Conservation (phyloP, 1,140 invertebrate species). For the Lepidurus packardi region DNA sequence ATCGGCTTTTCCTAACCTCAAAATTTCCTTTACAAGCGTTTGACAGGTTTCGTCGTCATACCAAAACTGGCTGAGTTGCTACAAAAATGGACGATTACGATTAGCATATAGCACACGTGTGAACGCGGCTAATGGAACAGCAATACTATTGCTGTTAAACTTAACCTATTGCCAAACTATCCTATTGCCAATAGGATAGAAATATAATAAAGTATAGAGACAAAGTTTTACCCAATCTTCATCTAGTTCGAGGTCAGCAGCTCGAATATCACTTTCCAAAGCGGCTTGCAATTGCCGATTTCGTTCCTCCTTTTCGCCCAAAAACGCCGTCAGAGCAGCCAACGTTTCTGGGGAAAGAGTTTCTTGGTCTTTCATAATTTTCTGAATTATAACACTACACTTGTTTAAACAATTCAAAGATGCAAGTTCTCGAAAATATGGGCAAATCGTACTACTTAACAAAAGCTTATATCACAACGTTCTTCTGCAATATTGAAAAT, state of each 20-base stretch:
- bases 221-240: constrained; percentile 71
- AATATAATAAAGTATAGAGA: constrained; percentile 33
- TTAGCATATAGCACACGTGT: constrained; percentile 19
- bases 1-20: constrained; percentile 41
- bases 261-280: constrained; percentile 43
- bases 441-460: too few species aligned
- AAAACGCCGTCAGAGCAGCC: constrained; percentile 73
- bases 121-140: background rate
- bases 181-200: too few species aligned
- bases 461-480: too few species aligned
- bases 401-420: too few species aligned
- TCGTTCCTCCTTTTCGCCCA: constrained; percentile 60
- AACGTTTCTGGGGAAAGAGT: constrained; percentile 65
- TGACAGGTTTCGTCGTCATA: constrained; percentile 73
- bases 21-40: constrained; percentile 58
- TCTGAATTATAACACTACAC: too few species aligned
- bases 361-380: constrained; percentile 49
- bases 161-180: too few species aligned
- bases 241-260: constrained; percentile 56
- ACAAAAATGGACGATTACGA: constrained; percentile 44
- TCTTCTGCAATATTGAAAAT: too few species aligned
- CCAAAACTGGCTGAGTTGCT: constrained; percentile 98
- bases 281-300: constrained; percentile 49
- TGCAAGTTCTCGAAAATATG: too few species aligned
- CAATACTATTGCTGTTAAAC: too few species aligned